Base-by-base conservation (phyloP, 2,888 invertebrate species). In the Scaptomyza tumidula region DNA sequence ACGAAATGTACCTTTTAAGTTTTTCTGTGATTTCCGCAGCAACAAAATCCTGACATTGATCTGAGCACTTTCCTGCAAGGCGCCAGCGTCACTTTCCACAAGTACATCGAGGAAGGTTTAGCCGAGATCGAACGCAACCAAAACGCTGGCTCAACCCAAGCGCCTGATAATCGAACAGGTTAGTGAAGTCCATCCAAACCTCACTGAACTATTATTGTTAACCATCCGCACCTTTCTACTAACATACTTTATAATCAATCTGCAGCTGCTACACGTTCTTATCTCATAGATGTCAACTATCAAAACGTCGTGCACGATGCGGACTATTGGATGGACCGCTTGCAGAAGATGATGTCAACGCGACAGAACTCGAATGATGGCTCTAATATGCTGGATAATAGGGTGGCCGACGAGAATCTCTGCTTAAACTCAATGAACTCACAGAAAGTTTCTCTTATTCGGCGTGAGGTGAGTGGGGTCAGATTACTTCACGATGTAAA, bases 51-150 rank as follows among this genome's bases (percentile, higher is more conserved):
- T 0, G 92, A 92, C 29, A 90, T 92, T 19, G 92, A 92, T 76
- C 80, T 92, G 29, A 80, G 86, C 37, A 88, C 91, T n/a, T 92
- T 92, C 58, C 76, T 92, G 33, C 91, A 92, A 76, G 92, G 93
- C 10, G 90, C 92, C 9, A 92, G 91, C 70, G 90, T 90, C 13
- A 90, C 86, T 70, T 92, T 92, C 66, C 91, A 91, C 61, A 92
- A 92, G 63, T 92, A 91, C 60, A 92, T 92, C 52, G 92, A 92
- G 67, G 92, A 92, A 62, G 92, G 92, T 27, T 81, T 92, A 35
- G 89, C 91, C 29, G 92, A 92, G 72, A 91, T 92, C 14, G 91
- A 92, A 58, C 89, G 90, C 11, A 77, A 66, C n/a, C 88, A 85
- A 43, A 78, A 75, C 19, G 46, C 64, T 0, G 76, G 49, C 13